These are phyloP conservation scores for Archivesica marissinica DNA, from an alignment of 1,140 invertebrate species.

Conservation along the genomic window DNA sequence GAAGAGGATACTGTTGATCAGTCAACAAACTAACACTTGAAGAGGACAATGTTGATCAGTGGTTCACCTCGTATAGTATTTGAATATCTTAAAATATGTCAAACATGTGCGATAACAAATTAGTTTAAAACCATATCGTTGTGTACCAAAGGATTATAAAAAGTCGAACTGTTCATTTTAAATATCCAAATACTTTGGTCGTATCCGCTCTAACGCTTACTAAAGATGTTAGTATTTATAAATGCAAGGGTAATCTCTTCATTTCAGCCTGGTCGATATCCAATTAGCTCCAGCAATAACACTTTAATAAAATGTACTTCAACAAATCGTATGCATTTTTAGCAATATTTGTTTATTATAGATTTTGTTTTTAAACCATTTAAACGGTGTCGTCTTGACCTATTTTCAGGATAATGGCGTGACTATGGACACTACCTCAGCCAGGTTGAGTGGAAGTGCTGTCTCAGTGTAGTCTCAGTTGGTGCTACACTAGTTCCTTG, in stretches of 20 bases:
- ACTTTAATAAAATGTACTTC: too few species aligned
- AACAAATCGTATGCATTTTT: too few species aligned
- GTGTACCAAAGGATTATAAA: constrained; percentile 8
- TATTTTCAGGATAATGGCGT: too few species aligned
- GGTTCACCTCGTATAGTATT: constrained; percentile 12
- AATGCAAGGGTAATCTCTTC: not conserved
- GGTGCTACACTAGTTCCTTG: too few species aligned
- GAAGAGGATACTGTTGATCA: too few species aligned
- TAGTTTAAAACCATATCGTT: constrained; percentile 15
- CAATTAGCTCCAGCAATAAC: not conserved
- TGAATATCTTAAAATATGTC: constrained; percentile 21
- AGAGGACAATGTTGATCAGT: not conserved
- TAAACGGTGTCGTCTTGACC: too few species aligned
- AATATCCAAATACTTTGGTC: not conserved
- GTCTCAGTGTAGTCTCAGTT: too few species aligned
- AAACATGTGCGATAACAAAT: constrained; percentile 1
- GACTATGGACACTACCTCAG: too few species aligned
- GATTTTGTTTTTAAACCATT: too few species aligned
- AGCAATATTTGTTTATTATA: too few species aligned
- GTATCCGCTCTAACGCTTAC: not conserved
- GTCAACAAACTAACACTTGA: too few species aligned
- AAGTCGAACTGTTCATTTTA: not conserved
- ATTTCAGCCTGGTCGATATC: constrained; percentile 10
- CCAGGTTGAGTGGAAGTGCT: too few species aligned
- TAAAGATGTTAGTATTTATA: not conserved